Base-by-base conservation (phyloP, 2,888 invertebrate species). In the Oscheius myriophilus region DNA sequence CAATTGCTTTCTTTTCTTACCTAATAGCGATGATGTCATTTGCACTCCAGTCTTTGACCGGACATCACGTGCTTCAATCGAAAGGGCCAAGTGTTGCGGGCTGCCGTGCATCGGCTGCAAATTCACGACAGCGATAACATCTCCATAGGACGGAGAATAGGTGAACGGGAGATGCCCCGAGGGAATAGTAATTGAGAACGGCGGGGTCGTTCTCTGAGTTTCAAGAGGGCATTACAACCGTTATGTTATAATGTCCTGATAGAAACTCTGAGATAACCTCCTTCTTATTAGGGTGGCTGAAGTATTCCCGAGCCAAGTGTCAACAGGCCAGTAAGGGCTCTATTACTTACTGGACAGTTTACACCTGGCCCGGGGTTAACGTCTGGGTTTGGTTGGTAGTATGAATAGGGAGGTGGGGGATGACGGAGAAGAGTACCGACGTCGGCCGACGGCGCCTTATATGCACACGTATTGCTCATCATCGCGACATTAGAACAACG, bases 181-280 rank as follows among this genome's bases (percentile, higher is more conserved):
- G 33, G 33, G 33, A 33, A 33, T 33, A 33, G 33, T 33, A 33
- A 33, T 33, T 33, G 33, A 33, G 33, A 33, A 33, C 33, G 33
- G 33, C 33, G 33, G 33, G 33, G 33, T 33, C 33, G 33, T 33
- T 33, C 18, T 63, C 63, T 63, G 63, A 63, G 53, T 23, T 39
- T 63, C 63, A 26, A 39, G 23, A 42, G 63, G 63, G 63, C 63
- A 63, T 63, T 63, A 63, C 63, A 53, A 42, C 23, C 57, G n/a
- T 4, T 21, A 25, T n/a, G 3, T n/a, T 63, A 52, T 63, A 63
- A 63, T 53, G 51, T 52, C 63, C 63, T 51, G n/a, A 18, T 53
- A 43, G 63, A 63, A 63, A 63, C 63, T 63, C 63, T 42, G 39
- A 52, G 16, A 23, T 52, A 14, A 12, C 2, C 25, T 26, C 23